Percentiles rank a stretch among this genome's conserved stretches.
Evolutionary conservation across 2,797 vertebrate species (phyloP).

Genomic region (Psittacula echo): DNA sequence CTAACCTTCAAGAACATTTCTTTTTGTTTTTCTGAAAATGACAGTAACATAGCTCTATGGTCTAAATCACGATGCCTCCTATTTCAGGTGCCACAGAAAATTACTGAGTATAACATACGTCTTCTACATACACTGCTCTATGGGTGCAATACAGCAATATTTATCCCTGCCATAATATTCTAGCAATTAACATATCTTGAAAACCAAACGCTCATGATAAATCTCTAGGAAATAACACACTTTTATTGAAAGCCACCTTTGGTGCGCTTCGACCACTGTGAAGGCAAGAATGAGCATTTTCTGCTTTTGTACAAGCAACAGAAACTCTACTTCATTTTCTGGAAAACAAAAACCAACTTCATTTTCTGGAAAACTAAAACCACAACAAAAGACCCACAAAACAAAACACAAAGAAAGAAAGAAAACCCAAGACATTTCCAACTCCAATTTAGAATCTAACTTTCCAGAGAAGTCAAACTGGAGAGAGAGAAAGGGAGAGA

Average conservation of each 20-base stretch:
- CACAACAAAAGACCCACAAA: neutral
- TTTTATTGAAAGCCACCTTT: neutral
- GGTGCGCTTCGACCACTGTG: neutral
- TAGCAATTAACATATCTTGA: neutral
- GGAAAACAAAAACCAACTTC: neutral
- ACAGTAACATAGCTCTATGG: neutral
- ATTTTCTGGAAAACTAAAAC: neutral
- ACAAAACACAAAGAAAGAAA: neutral
- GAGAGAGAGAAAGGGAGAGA: neutral
- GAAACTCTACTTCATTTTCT: neutral
- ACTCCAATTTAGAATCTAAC: neutral
- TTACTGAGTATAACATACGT: neutral
- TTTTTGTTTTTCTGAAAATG: neutral
- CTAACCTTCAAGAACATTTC: neutral
- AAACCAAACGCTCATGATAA: neutral
- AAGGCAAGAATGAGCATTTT: neutral
- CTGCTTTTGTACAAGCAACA: neutral
- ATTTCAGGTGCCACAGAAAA: neutral
- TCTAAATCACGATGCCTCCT: accelerated
- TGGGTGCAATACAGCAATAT: neutral
- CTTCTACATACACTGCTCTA: neutral
- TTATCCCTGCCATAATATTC: neutral
- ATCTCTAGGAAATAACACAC: neutral
- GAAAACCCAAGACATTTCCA: neutral
- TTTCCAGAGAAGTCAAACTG: neutral